Conservation (phyloP, 2,888 invertebrate genomes). For the Euzetes globulus region DNA sequence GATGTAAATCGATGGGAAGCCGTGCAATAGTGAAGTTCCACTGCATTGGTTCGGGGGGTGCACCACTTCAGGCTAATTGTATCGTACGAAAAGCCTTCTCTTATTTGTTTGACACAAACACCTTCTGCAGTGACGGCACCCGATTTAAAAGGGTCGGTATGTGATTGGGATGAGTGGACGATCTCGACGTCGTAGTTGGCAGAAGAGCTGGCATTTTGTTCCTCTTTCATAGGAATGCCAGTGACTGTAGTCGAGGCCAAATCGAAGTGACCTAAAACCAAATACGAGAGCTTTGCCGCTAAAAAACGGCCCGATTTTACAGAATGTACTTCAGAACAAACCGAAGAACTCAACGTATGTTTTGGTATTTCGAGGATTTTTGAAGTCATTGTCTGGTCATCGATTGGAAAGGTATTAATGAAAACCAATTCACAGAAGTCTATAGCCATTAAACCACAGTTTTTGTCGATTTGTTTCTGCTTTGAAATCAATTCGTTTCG, state of each 20-base stretch:
- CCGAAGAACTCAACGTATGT: constrained; percentile 42
- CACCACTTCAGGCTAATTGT: constrained; percentile 93
- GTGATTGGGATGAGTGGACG: constrained; percentile 77
- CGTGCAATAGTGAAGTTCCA: constrained; percentile 70
- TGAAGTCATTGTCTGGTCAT: constrained; percentile 66
- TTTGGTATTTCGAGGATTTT: constrained; percentile 12
- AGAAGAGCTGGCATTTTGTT: constrained; percentile 94
- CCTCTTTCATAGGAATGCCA: constrained; percentile 99
- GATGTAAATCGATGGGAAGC: constrained; percentile 86
- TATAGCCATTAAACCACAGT: constrained; percentile 55
- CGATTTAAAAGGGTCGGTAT: constrained; percentile 64
- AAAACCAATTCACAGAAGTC: constrained; percentile 83
- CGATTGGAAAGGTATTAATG: constrained; percentile 77
- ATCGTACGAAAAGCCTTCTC: constrained; percentile 64
- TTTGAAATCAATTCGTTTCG: constrained; percentile 10
- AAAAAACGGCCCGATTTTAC: constrained; percentile 42
- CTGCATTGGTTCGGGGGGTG: constrained; percentile 64
- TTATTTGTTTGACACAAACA: constrained; percentile 58
- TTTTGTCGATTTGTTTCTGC: constrained; percentile 29
- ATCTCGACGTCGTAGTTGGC: constrained; percentile 98
- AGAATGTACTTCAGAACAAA: constrained; percentile 42
- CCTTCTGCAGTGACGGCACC: constrained; percentile 42
- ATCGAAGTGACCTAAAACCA: constrained; percentile 65
- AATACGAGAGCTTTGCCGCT: constrained; percentile 46
- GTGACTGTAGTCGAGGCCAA: constrained; percentile 93